Percentiles rank a stretch among this genome's conserved stretches.
Conservation (phyloP, 2,113 vertebrate species). For the Dromas ardeola region DNA sequence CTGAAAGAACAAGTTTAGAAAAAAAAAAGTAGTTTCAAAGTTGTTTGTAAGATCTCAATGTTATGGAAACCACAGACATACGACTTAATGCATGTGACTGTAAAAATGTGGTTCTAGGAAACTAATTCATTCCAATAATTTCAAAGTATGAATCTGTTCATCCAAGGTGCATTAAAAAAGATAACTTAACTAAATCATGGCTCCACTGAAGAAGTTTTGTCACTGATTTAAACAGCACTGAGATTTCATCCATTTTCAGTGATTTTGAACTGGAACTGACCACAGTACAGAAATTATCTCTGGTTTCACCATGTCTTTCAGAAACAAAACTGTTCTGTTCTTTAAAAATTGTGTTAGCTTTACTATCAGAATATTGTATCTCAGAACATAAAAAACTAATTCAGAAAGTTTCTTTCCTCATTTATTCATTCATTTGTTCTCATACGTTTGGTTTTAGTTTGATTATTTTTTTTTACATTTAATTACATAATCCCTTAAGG, state of each 20-base stretch:
- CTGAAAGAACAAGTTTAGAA: neutral
- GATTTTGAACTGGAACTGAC: neutral
- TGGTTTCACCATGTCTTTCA: neutral
- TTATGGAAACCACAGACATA: neutral
- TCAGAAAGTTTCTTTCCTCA: neutral
- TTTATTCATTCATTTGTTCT: conserved; percentile 3
- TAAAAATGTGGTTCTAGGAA: neutral
- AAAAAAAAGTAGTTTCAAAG: neutral
- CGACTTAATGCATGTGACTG: neutral
- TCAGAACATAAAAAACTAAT: neutral
- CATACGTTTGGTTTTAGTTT: neutral
- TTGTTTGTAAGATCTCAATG: neutral
- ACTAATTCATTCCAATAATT: neutral
- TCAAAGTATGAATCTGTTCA: neutral
- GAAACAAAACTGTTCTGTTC: neutral
- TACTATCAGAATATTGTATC: neutral
- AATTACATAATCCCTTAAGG: conserved; percentile 45
- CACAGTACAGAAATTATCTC: neutral
- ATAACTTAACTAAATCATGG: neutral
- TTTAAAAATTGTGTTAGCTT: neutral
- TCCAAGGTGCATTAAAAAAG: neutral
- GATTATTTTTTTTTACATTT: conserved; percentile 8
- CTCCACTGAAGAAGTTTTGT: neutral
- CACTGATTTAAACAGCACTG: neutral
- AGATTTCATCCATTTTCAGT: neutral